phyloP scores from a whole-genome alignment of 2,797 vertebrate genomes.

The Brachyalestes nurse region DNA sequence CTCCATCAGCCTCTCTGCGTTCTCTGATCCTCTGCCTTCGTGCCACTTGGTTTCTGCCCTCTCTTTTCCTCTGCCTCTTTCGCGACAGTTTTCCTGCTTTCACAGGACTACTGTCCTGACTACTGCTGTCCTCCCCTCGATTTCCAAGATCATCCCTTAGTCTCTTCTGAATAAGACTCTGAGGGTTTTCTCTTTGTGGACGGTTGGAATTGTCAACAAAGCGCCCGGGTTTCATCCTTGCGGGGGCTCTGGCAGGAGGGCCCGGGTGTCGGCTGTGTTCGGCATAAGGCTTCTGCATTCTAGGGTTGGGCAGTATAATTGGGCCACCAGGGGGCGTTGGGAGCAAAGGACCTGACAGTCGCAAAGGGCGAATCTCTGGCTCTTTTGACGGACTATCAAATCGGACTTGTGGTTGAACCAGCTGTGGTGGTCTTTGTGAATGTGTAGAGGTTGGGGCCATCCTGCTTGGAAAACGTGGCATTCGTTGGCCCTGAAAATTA shows the following conservation, averaged over 20 bases:
- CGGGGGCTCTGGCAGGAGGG: constrained; percentile 66
- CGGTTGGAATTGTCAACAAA: neutral
- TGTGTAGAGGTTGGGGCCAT: constrained; percentile 42
- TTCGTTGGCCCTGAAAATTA: constrained; percentile 39
- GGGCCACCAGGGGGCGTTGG: constrained; percentile 84
- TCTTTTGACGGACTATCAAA: constrained; percentile 73
- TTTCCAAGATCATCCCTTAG: neutral
- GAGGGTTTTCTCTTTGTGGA: neutral
- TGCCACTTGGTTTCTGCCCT: neutral
- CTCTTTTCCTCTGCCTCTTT: neutral
- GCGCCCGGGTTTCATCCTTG: constrained; percentile 46
- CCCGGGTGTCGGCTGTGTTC: constrained; percentile 68
- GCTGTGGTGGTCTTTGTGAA: constrained; percentile 13
- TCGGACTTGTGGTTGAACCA: constrained; percentile 67
- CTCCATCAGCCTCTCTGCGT: neutral
- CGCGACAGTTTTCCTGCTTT: constrained; percentile 25
- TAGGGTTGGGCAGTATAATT: constrained; percentile 63
- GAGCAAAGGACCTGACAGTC: constrained; percentile 85
- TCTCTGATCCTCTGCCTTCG: neutral
- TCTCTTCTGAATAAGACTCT: neutral
- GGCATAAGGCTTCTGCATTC: constrained; percentile 70
- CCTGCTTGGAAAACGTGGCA: constrained; percentile 53
- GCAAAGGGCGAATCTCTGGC: constrained; percentile 72
- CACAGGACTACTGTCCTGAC: constrained; percentile 21
- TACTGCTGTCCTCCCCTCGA: neutral